Conservation (phyloP, 2,113 vertebrate genomes). For the Nothoprocta perdicaria region DNA sequence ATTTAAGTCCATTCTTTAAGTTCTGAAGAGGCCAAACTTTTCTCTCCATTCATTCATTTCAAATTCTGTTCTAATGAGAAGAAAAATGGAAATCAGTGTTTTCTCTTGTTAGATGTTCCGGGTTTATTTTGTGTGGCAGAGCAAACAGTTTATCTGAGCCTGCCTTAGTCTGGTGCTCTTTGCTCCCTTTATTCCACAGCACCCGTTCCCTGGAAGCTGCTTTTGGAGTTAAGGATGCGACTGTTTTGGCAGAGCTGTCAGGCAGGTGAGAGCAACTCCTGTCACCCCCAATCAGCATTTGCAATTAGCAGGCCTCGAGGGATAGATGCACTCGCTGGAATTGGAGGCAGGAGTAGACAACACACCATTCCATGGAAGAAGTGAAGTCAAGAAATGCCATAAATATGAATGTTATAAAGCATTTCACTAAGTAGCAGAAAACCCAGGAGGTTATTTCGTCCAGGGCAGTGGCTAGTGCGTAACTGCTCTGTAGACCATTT, state of each 20-base stretch:
- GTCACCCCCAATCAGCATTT: neutral
- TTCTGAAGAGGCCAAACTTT: neutral
- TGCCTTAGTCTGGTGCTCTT: neutral
- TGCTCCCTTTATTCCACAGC: neutral
- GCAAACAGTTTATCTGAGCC: neutral
- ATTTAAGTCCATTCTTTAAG: neutral
- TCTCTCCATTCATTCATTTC: neutral
- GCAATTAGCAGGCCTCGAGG: neutral
- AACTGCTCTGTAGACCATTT: neutral
- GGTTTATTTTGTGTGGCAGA: neutral
- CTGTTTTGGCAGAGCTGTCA: constrained; percentile 6
- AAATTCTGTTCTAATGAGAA: neutral
- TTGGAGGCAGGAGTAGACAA: neutral
- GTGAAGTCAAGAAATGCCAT: neutral
- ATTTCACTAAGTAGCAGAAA: neutral
- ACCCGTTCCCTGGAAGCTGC: neutral
- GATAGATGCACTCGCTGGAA: neutral
- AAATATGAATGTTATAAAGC: neutral
- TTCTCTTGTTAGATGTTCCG: neutral
- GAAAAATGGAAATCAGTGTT: neutral
- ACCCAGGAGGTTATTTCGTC: neutral
- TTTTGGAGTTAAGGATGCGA: neutral
- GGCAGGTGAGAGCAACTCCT: constrained; percentile 28
- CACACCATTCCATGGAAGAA: neutral
- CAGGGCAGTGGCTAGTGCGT: neutral